Conservation (phyloP, 2,888 invertebrate genomes). For the Gibbula magus region DNA sequence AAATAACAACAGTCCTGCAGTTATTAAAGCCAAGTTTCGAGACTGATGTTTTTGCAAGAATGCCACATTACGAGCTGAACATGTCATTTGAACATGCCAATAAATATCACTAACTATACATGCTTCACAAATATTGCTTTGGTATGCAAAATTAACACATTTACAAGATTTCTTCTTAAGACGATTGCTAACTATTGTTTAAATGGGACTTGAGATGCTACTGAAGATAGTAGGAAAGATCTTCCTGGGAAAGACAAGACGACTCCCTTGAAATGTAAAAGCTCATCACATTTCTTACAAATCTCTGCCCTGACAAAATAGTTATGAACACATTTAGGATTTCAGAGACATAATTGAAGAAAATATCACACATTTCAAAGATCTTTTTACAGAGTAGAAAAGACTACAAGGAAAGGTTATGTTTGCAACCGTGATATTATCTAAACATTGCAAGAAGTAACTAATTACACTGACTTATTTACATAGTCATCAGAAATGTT, state of each 20-base stretch:
- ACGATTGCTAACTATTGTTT: too few species aligned
- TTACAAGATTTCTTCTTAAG: too few species aligned
- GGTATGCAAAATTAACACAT: background rate
- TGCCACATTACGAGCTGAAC: background rate
- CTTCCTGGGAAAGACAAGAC: background rate
- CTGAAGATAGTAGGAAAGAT: too few species aligned
- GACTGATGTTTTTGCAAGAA: too few species aligned
- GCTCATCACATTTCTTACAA: background rate
- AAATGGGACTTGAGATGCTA: too few species aligned
- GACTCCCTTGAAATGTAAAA: slow-evolving; percentile 3
- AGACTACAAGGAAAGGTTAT: too few species aligned
- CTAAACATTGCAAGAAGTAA: too few species aligned
- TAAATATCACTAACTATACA: slow-evolving; percentile 17
- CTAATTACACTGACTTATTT: background rate
- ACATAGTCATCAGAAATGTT: background rate
- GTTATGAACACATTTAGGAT: slow-evolving; percentile 1
- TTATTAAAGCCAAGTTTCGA: too few species aligned
- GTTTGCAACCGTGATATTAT: too few species aligned
- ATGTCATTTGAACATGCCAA: background rate
- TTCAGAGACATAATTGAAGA: background rate
- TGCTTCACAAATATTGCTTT: slow-evolving; percentile 20
- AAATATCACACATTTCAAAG: too few species aligned
- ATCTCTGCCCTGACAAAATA: background rate
- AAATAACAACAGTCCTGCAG: too few species aligned
- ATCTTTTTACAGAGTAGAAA: too few species aligned